Base-by-base conservation (phyloP, 2,113 vertebrate genomes). In the Nibea coibor region DNA sequence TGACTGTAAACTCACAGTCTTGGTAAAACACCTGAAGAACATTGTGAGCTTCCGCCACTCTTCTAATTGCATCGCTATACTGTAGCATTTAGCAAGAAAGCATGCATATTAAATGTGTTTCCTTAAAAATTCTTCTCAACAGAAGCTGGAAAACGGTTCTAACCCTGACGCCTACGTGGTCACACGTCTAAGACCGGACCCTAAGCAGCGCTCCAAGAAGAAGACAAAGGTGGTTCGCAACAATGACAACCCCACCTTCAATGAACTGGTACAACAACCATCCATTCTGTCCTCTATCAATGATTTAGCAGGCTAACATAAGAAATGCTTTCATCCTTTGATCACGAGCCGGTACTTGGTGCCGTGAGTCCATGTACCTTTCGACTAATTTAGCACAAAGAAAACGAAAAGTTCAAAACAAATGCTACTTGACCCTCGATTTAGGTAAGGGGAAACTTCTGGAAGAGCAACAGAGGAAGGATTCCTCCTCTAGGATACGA, bases 11-110 rank as follows among this genome's bases (percentile, higher is more conserved):
- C 94, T 98, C 70, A 96, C 94, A 7, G 81, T 98, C 65, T 87
- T 97, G 81, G 93, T 97, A 65, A 97, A 97, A 85, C 96, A 97
- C 84, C 91, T 97, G 91, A 95, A 96, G 87, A 96, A 97, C 78
- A 86, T 97, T 10, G 97, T 97, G 78, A 97, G 97, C 96, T 77
- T 63, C 1, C 28, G 66, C 19, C 12, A 28, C 48, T 57, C 2
- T 22, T n/a, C 39, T 62, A 53, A 42, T 39, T 47, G 15, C n/a
- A 54, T 74, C 58, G 20, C 51, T 65, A 3, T 6, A 57, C 53
- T 65, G 4, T 4, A 57, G 5, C 7, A 11, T 50, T 69, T 14
- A 35, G 66, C 24, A 15, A 59, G 15, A 57, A 75, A 43, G 9
- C 1, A 26, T 2, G 2, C 5, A 26, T 4, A 20, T 2, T 56